These are phyloP conservation scores for Laspeyria flexula DNA, from an alignment of 2,888 invertebrate species.

Conservation along the genomic window DNA sequence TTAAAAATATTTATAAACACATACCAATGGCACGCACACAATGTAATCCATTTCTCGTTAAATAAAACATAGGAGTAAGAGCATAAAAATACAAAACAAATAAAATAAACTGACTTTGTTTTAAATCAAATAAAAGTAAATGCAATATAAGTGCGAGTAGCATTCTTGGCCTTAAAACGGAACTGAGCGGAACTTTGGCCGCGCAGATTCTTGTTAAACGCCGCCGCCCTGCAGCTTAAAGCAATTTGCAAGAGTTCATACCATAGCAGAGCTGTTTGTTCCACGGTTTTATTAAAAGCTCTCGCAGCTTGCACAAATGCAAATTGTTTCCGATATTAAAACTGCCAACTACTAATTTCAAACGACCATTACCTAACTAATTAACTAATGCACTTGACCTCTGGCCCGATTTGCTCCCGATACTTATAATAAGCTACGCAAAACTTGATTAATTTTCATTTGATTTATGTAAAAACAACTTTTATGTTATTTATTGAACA, in stretches of 20 bases:
- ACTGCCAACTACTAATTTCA: slow-evolving; percentile 43
- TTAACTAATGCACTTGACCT: slow-evolving; percentile 31
- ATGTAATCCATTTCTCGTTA: neutral
- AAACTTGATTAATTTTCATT: neutral
- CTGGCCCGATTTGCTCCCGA: slow-evolving; percentile 13
- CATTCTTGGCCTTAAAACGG: slow-evolving; percentile 62
- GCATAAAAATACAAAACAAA: neutral
- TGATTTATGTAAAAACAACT: too few species aligned
- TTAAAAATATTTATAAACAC: neutral
- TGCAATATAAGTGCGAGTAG: slow-evolving; percentile 2
- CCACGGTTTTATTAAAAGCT: slow-evolving; percentile 78
- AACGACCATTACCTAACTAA: slow-evolving; percentile 27
- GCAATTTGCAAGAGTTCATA: slow-evolving; percentile 82
- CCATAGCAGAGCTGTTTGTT: slow-evolving; percentile 70
- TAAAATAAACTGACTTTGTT: neutral
- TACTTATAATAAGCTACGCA: neutral
- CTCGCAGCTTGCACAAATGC: slow-evolving; percentile 63
- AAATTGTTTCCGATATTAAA: slow-evolving; percentile 74
- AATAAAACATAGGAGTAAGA: neutral
- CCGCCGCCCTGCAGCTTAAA: slow-evolving; percentile 77
- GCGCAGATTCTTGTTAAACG: slow-evolving; percentile 76
- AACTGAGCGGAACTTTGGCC: slow-evolving; percentile 70
- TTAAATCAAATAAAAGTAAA: slow-evolving; percentile 1
- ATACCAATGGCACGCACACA: neutral
- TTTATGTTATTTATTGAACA: too few species aligned